Conservation (phyloP, 2,888 invertebrate genomes). For the Endotricha flammealis region DNA sequence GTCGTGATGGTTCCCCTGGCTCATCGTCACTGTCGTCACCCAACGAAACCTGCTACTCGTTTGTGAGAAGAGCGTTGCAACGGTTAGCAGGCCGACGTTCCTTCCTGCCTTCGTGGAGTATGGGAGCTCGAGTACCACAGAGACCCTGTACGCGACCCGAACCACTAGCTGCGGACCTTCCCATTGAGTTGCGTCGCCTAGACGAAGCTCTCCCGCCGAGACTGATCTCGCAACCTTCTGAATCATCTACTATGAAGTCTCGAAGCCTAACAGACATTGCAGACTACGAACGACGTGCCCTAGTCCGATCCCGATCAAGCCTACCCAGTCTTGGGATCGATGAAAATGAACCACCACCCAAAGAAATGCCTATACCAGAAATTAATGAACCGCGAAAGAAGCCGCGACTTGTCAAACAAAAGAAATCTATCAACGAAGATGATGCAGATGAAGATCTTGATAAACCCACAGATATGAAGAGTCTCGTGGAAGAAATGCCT, state of each 20-base stretch:
- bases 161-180: slow-evolving; percentile 87
- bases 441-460: slow-evolving; percentile 81
- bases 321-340: slow-evolving; percentile 81
- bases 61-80: slow-evolving; percentile 92
- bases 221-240: slow-evolving; percentile 68
- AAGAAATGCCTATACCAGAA: slow-evolving; percentile 44
- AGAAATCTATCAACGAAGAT: slow-evolving; percentile 89
- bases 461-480: slow-evolving; percentile 84
- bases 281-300: slow-evolving; percentile 83
- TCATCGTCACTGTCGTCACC: slow-evolving; percentile 94
- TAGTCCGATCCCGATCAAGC: slow-evolving; percentile 87
- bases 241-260: slow-evolving; percentile 84
- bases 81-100: slow-evolving; percentile 87
- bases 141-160: slow-evolving; percentile 83
- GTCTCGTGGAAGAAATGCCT: slow-evolving; percentile 80
- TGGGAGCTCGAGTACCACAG: slow-evolving; percentile 47
- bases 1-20: slow-evolving; percentile 81
- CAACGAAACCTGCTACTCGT: slow-evolving; percentile 96
- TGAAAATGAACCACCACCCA: slow-evolving; percentile 44
- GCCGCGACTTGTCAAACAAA: slow-evolving; percentile 91
- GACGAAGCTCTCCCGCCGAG: slow-evolving; percentile 76
- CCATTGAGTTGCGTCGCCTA: slow-evolving; percentile 90
- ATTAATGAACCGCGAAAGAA: slow-evolving; percentile 77
- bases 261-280: slow-evolving; percentile 90
- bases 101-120: slow-evolving; percentile 88